Conservation (phyloP, 2,888 invertebrate genomes). For the Hymenopus coronatus region DNA sequence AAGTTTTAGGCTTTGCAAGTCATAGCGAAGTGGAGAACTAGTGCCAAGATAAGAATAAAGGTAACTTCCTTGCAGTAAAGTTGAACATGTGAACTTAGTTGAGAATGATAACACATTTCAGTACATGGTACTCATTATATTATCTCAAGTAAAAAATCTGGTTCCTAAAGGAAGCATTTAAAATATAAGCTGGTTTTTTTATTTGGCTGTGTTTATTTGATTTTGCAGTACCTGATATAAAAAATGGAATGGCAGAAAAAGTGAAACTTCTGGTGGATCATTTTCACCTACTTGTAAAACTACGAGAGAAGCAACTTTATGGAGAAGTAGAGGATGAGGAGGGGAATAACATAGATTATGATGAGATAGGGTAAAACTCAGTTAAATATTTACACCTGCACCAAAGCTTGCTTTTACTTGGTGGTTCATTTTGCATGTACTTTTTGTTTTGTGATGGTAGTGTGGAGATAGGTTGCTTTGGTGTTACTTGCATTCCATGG, state of each 20-base stretch:
- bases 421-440: neutral
- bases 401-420: neutral
- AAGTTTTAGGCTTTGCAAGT: too few species aligned
- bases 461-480: neutral
- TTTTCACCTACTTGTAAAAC: neutral
- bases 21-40: too few species aligned
- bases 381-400: neutral
- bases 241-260: neutral
- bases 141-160: neutral
- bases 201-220: neutral
- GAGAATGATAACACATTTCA: too few species aligned
- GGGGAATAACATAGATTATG: neutral
- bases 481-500: neutral
- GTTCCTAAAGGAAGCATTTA: neutral
- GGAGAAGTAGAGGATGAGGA: neutral
- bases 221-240: neutral
- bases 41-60: too few species aligned
- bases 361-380: neutral
- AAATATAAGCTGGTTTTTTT: neutral
- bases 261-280: neutral
- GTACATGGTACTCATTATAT: too few species aligned
- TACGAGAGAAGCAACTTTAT: neutral
- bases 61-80: too few species aligned
- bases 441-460: neutral
- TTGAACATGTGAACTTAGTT: too few species aligned